These are phyloP conservation scores for Microtus richardsoni DNA, from an alignment of 2,113 vertebrate species.

Conservation along the genomic window DNA sequence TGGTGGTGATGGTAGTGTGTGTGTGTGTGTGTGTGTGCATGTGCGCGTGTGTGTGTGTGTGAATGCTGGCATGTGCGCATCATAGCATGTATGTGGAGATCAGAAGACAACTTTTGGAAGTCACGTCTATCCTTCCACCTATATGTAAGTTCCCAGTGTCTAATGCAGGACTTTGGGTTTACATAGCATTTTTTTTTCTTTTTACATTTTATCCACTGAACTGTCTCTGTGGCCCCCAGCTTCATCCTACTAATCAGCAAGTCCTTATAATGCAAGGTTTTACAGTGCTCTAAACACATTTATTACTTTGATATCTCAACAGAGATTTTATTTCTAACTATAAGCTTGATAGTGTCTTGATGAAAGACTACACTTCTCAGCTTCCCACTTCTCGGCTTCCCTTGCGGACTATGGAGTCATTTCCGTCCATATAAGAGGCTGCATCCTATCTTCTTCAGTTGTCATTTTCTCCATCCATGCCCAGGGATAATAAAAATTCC, in stretches of 20 bases:
- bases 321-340: slow-evolving; percentile 38
- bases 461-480: background rate
- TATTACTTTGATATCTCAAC: slow-evolving; percentile 41
- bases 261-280: background rate
- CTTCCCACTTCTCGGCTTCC: too few species aligned
- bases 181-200: background rate
- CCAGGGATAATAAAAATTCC: background rate
- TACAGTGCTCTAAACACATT: background rate
- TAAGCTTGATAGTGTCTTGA: background rate
- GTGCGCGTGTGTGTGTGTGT: background rate
- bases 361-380: too few species aligned
- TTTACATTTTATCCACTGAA: background rate
- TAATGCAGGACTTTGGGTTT: background rate
- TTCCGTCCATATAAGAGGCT: background rate
- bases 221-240: background rate
- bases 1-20: background rate
- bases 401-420: background rate
- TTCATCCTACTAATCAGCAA: slow-evolving; percentile 19
- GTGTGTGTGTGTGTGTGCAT: too few species aligned
- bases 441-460: background rate
- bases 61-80: background rate
- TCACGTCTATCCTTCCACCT: background rate
- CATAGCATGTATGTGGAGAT: background rate
- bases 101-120: background rate
- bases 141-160: background rate